phyloP scores from a whole-genome alignment of 2,113 vertebrate genomes.

The Gadus chalcogrammus region DNA sequence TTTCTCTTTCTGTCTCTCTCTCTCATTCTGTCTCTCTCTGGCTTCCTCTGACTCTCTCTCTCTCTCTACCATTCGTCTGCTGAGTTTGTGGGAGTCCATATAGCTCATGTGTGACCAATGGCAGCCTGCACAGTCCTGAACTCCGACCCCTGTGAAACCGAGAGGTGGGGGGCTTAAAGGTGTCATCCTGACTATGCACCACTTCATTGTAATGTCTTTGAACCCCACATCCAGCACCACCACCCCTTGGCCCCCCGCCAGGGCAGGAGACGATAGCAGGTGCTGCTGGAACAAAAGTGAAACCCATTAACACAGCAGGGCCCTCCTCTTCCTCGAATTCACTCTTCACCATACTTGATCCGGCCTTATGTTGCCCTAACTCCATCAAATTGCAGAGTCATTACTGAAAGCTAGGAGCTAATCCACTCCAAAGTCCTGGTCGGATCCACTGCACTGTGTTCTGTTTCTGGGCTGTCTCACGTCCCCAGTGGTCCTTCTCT shows the following conservation, averaged over 20 bases:
- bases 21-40: constrained; percentile 33
- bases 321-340: no score
- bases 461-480: background rate
- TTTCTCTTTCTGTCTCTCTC: constrained; percentile 32
- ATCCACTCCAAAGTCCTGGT: constrained; percentile 1
- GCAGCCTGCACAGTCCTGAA: constrained; percentile 23
- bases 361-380: no score
- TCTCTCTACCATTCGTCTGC: constrained; percentile 24
- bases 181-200: no score
- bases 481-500: constrained; percentile 7
- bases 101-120: background rate
- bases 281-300: no score
- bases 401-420: background rate
- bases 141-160: constrained; percentile 38
- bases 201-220: constrained; percentile 41
- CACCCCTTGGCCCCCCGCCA: no score
- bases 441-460: background rate
- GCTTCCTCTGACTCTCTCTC: background rate
- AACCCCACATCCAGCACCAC: constrained; percentile 3
- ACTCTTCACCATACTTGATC: no score
- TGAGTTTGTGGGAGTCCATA: constrained; percentile 28
- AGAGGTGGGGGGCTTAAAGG: constrained; percentile 23
- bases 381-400: background rate
- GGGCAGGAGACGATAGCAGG: no score
- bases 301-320: no score